Conservation (phyloP, 2,797 vertebrate species). For the Molossus alvarezi region DNA sequence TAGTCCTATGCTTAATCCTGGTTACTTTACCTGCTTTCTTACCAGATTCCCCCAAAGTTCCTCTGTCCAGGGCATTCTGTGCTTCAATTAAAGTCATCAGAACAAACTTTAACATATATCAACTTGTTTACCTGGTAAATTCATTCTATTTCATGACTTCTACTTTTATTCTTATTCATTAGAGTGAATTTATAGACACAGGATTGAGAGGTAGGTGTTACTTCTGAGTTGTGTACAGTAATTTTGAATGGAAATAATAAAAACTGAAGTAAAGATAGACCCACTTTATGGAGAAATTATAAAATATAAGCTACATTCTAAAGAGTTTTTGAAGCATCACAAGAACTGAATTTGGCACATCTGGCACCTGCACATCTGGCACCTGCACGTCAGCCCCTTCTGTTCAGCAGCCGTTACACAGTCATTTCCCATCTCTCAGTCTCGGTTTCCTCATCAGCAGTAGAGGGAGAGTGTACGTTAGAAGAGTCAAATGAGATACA, state of each 20-base stretch:
- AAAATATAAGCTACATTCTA: background rate
- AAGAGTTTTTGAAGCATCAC: background rate
- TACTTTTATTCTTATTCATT: too few species aligned
- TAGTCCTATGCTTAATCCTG: background rate
- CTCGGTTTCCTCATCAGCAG: background rate
- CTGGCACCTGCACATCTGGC: background rate
- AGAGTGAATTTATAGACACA: background rate
- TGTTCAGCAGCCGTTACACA: background rate
- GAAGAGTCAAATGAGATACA: background rate
- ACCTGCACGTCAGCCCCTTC: background rate
- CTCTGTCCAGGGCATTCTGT: background rate
- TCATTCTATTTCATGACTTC: background rate
- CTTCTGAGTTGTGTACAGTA: background rate
- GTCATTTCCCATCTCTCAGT: background rate
- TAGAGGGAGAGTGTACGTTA: background rate
- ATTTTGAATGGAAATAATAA: background rate
- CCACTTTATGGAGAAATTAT: background rate
- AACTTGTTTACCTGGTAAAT: background rate
- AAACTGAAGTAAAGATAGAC: background rate
- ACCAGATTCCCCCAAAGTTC: background rate
- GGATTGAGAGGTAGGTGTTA: background rate
- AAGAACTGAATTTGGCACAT: background rate
- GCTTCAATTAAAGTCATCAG: background rate
- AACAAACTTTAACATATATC: conserved; percentile 40
- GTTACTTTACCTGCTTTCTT: background rate